Percentiles rank a stretch among this genome's conserved stretches.
These are phyloP conservation scores for Dipodomys ordii DNA, from an alignment of 2,113 vertebrate species.

Conservation along the genomic window DNA sequence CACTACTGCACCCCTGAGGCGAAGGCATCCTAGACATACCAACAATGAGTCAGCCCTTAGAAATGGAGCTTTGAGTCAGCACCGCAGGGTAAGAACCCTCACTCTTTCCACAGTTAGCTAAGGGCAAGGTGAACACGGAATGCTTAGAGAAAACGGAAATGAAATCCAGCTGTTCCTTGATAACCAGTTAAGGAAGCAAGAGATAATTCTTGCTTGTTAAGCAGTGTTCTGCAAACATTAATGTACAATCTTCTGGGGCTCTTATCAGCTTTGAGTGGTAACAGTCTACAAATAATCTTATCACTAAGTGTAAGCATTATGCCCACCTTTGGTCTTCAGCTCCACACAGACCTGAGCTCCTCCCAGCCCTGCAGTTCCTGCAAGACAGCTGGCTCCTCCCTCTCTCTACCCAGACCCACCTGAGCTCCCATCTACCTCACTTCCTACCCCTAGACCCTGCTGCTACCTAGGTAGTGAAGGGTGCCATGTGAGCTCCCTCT, in stretches of 20 bases:
- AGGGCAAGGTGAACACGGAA: slow-evolving; percentile 24
- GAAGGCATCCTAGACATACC: background rate
- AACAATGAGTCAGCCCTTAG: slow-evolving; percentile 21
- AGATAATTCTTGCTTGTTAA: slow-evolving; percentile 28
- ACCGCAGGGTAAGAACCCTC: slow-evolving; percentile 2
- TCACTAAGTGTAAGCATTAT: background rate
- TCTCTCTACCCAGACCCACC: no score
- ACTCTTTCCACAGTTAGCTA: slow-evolving; percentile 23
- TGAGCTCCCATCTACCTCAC: no score
- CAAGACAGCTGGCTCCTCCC: no score
- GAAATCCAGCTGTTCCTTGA: slow-evolving; percentile 40
- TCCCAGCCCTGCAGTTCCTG: no score
- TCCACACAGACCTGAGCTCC: no score
- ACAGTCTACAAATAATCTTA: background rate
- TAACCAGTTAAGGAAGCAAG: slow-evolving; percentile 39
- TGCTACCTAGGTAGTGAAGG: no score
- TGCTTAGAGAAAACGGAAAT: slow-evolving; percentile 28
- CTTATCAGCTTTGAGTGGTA: slow-evolving; percentile 4
- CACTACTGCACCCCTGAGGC: background rate
- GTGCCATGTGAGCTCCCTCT: no score
- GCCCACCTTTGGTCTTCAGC: no score
- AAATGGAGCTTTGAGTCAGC: slow-evolving; percentile 55
- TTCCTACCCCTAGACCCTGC: no score
- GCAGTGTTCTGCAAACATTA: background rate
- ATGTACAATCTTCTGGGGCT: background rate